phyloP scores from a whole-genome alignment of 2,797 vertebrate genomes.

The Lophotriccus pileatus region DNA sequence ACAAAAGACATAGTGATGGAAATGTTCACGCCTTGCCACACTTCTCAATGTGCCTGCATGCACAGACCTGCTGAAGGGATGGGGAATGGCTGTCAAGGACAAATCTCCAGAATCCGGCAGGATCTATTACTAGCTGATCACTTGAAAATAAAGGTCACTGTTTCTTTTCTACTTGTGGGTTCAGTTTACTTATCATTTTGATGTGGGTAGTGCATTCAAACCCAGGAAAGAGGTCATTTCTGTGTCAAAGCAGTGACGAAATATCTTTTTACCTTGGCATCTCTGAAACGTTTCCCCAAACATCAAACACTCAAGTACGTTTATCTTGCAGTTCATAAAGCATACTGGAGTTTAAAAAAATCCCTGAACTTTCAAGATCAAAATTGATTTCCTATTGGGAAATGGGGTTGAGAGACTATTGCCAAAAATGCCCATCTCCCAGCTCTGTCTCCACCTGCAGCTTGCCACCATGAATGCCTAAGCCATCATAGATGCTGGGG shows the following conservation, averaged over 20 bases:
- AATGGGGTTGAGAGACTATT: not conserved
- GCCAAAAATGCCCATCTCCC: not conserved
- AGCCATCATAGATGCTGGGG: not conserved
- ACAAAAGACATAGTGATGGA: conserved; percentile 6
- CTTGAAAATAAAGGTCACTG: not conserved
- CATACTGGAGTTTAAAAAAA: not conserved
- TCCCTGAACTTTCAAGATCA: not conserved
- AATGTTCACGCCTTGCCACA: not conserved
- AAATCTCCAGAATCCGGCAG: not conserved
- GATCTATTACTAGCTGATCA: not conserved
- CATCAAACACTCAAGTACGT: not conserved
- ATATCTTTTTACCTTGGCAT: not conserved
- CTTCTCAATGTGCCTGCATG: not conserved
- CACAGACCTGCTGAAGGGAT: not conserved
- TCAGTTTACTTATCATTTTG: not conserved
- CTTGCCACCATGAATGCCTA: not conserved
- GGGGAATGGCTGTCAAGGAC: not conserved
- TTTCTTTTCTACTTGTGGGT: not conserved
- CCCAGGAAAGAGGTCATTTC: not conserved
- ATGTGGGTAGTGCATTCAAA: not conserved
- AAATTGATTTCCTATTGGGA: not conserved
- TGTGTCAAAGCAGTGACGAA: not conserved
- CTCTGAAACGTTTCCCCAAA: not conserved
- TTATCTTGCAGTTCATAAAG: not conserved
- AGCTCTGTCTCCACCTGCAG: not conserved